Conservation (phyloP, 1,140 invertebrate species). For the Tetramorium alpestre region DNA sequence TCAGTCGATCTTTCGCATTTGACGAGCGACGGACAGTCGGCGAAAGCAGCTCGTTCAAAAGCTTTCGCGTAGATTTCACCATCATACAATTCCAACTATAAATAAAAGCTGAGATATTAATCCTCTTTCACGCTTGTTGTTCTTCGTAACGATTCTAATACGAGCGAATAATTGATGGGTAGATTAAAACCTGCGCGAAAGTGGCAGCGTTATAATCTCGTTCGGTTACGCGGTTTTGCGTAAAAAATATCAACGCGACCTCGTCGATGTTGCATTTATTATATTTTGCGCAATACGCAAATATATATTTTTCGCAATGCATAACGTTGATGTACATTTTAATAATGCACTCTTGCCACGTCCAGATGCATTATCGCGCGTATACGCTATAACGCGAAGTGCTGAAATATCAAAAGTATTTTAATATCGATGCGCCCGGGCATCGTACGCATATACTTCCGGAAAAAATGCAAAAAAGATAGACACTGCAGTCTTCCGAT, state of each 20-base stretch:
- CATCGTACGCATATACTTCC: background rate
- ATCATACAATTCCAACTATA: background rate
- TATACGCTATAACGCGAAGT: background rate
- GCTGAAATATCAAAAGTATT: constrained; percentile 16
- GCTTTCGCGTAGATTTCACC: background rate
- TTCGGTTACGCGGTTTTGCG: constrained; percentile 12
- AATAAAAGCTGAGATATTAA: constrained; percentile 33
- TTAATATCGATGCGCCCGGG: background rate
- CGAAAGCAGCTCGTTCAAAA: background rate
- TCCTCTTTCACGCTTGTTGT: constrained; percentile 1
- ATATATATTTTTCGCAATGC: background rate
- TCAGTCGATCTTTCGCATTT: background rate
- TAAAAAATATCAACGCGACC: background rate
- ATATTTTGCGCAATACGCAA: constrained; percentile 26
- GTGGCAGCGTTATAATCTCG: constrained; percentile 11
- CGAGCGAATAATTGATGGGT: background rate
- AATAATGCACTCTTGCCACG: constrained; percentile 5
- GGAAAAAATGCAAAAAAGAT: background rate
- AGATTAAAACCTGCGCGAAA: background rate
- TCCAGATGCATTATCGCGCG: background rate
- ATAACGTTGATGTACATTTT: constrained; percentile 1
- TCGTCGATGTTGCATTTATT: background rate
- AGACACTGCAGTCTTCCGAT: background rate
- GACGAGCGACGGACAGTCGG: background rate
- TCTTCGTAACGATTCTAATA: constrained; percentile 12